phyloP scores from a whole-genome alignment of 2,113 vertebrate species.

The Oryzias curvinotus region DNA sequence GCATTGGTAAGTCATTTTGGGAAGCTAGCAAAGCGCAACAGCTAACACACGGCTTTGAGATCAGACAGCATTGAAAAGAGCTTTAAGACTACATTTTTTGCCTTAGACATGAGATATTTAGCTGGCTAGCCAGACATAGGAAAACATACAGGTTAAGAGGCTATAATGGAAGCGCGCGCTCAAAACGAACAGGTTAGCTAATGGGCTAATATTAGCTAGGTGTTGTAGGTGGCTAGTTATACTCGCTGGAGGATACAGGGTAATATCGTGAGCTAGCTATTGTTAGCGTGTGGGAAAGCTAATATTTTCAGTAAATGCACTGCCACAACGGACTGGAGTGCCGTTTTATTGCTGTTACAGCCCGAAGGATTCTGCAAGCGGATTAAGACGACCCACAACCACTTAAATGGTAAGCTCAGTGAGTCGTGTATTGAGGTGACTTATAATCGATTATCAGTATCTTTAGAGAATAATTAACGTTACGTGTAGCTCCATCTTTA shows the following conservation, averaged over 20 bases:
- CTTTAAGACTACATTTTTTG: neutral
- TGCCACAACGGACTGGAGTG: slow-evolving; percentile 37
- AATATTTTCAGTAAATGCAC: slow-evolving; percentile 55
- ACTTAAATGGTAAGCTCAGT: slow-evolving; percentile 53
- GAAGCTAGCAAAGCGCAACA: slow-evolving; percentile 36
- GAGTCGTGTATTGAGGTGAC: slow-evolving; percentile 16
- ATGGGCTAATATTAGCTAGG: slow-evolving; percentile 58
- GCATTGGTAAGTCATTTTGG: slow-evolving; percentile 69
- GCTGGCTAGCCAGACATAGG: neutral
- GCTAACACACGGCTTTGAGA: slow-evolving; percentile 31
- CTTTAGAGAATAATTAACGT: slow-evolving; percentile 13
- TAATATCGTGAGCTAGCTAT: slow-evolving; percentile 66
- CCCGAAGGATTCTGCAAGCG: slow-evolving; percentile 35
- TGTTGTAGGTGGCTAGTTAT: slow-evolving; percentile 71
- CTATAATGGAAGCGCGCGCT: slow-evolving; percentile 8
- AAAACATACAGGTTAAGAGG: neutral
- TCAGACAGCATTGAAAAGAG: slow-evolving; percentile 26
- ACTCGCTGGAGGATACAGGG: slow-evolving; percentile 49
- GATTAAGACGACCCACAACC: slow-evolving; percentile 19
- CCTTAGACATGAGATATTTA: neutral
- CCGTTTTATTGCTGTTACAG: slow-evolving; percentile 45
- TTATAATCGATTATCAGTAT: slow-evolving; percentile 20
- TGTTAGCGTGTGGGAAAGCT: slow-evolving; percentile 65
- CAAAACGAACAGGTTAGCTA: slow-evolving; percentile 64
- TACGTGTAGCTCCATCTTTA: slow-evolving; percentile 58